These are phyloP conservation scores for Falco punctatus DNA, from an alignment of 2,113 vertebrate species.

Conservation along the genomic window DNA sequence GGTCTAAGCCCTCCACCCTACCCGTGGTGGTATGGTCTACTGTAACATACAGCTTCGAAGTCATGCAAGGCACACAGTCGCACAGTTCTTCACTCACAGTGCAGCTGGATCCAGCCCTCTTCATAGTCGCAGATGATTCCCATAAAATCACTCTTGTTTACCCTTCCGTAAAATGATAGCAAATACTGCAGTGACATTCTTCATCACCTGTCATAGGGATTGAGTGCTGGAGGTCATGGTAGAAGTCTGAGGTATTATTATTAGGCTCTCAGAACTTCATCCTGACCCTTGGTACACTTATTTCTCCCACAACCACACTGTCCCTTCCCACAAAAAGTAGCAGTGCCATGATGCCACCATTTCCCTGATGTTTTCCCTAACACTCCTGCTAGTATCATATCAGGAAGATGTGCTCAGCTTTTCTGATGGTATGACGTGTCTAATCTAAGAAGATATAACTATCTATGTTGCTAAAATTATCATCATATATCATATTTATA, in stretches of 20 bases:
- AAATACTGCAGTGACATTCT: background rate
- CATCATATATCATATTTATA: too few species aligned
- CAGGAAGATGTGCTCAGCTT: background rate
- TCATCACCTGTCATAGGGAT: background rate
- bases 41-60: background rate
- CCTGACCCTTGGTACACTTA: background rate
- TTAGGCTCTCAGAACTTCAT: background rate
- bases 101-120: background rate
- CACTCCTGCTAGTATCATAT: background rate
- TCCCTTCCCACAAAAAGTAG: background rate
- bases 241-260: background rate
- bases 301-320: background rate
- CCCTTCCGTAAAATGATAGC: background rate
- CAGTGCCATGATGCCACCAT: background rate
- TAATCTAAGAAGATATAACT: background rate
- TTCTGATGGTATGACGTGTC: rapidly evolving
- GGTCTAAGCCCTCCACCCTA: background rate
- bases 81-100: background rate
- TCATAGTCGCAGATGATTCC: background rate
- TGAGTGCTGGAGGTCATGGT: background rate
- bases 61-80: background rate
- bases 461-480: background rate
- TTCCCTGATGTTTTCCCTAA: background rate
- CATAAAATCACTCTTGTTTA: background rate
- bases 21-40: background rate